phyloP scores from a whole-genome alignment of 2,888 invertebrate genomes.

The Folsomia candida region DNA sequence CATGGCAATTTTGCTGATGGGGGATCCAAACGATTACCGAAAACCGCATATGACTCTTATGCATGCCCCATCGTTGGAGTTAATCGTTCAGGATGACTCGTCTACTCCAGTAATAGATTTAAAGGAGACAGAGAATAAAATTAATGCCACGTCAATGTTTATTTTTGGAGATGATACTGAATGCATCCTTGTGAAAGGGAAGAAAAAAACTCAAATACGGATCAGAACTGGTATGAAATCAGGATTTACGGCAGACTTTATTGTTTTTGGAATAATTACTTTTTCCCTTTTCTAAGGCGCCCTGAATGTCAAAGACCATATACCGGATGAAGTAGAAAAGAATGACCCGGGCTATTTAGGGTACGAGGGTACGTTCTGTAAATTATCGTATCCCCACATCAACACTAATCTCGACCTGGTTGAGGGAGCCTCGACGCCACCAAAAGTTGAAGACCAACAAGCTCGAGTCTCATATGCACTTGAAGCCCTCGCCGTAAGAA shows the following conservation, averaged over 20 bases:
- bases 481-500: too few relatives aligned
- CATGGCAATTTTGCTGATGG: constrained; percentile 26
- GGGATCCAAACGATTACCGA: constrained; percentile 28
- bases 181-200: constrained; percentile 8
- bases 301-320: too few relatives aligned
- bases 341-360: neutral
- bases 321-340: neutral
- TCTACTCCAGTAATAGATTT: neutral
- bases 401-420: neutral
- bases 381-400: neutral
- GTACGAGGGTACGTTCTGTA: neutral
- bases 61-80: neutral
- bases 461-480: too few relatives aligned
- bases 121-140: neutral
- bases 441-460: too few relatives aligned
- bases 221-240: too few relatives aligned
- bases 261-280: too few relatives aligned
- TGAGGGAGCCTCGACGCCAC: neutral
- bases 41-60: constrained; percentile 1
- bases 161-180: neutral
- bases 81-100: neutral
- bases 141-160: constrained; percentile 2
- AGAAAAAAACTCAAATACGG: neutral
- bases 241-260: too few relatives aligned
- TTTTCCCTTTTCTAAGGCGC: too few relatives aligned